Percentiles rank a stretch among this genome's conserved stretches.
These are phyloP conservation scores for Apis cerana DNA, from an alignment of 1,140 invertebrate species.

Conservation along the genomic window DNA sequence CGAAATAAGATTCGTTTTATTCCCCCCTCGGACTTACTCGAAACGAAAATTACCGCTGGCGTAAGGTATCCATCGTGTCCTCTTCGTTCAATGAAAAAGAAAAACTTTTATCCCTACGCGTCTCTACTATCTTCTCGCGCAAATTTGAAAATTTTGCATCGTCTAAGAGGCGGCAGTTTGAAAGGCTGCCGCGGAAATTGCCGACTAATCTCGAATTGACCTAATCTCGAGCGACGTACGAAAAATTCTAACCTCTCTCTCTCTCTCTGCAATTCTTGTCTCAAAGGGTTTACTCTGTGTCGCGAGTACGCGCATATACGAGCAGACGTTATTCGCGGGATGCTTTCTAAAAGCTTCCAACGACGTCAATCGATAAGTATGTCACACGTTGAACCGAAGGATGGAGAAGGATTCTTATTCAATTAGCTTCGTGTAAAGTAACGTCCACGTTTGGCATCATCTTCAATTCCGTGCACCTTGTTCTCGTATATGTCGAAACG, in stretches of 20 bases:
- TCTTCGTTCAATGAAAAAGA: no score
- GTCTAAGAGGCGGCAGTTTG: constrained; percentile 32
- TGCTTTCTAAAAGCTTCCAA: constrained; percentile 52
- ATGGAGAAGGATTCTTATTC: no score
- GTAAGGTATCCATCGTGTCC: no score
- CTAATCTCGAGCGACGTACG: constrained; percentile 54
- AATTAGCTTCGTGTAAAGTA: no score
- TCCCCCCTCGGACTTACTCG: no score
- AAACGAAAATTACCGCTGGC: no score
- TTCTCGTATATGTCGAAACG: no score
- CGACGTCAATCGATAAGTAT: constrained; percentile 19
- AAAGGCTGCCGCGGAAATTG: constrained; percentile 49
- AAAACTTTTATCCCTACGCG: no score
- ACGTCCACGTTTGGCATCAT: no score
- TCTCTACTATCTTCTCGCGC: not conserved
- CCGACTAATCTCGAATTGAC: no score
- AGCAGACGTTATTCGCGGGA: not conserved
- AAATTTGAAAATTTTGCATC: constrained; percentile 46
- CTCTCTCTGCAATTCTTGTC: constrained; percentile 37
- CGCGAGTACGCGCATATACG: not conserved
- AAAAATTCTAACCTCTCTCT: constrained; percentile 46
- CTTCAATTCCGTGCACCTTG: no score
- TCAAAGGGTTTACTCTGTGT: constrained; percentile 20
- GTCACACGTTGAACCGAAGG: not conserved
- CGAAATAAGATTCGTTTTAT: no score